Evolutionary conservation across 2,888 invertebrate species (phyloP), one percentile per base, ranked within the genome.

Genomic region (Scaptomyza parva): DNA sequence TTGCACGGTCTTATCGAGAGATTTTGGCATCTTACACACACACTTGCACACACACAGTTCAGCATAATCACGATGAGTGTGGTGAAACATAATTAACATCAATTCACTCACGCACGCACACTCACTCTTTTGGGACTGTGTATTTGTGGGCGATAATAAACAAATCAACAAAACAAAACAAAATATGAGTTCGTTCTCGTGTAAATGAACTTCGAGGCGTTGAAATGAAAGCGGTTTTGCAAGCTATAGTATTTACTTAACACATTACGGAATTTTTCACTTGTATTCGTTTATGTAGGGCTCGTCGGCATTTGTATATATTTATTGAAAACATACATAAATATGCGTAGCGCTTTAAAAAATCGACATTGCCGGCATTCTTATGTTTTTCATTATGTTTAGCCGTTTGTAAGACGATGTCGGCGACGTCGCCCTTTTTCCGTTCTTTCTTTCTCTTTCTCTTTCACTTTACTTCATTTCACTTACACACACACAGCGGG

Each of bases 161-260:
- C 82, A 82, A 82, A 78, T 68, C 70, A 69, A 72, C 81, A 72
- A 82, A 81, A 79, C 86, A 86, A 86, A 82, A 82, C 86, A 84
- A 86, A 82, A 78, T 66, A 67, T 59, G 45, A 70, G 75, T 84
- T 81, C 62, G 75, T 84, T 81, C 62, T 72, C 75, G 86, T 84
- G 81, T 86, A 84, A 84, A 71, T 78, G 82, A 86, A 84, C 82
- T 78, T 72, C 77, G 58, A 50, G 53, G 20, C 50, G 37, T 52
- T 39, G 55, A 68, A 72, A 54, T 52, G 59, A 83, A 73, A 71
- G 68, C 64, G 63, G 44, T 57, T 35, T 67, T 53, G 54, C 52
- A n/a, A 24, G 48, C 54, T 63, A 65, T 45, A 48, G 18, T 52
- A 51, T 74, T 73, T 68, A 54, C 59, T 71, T 67, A 71, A 44